Base-by-base conservation (phyloP, 2,113 vertebrate species). In the Pandion haliaetus region DNA sequence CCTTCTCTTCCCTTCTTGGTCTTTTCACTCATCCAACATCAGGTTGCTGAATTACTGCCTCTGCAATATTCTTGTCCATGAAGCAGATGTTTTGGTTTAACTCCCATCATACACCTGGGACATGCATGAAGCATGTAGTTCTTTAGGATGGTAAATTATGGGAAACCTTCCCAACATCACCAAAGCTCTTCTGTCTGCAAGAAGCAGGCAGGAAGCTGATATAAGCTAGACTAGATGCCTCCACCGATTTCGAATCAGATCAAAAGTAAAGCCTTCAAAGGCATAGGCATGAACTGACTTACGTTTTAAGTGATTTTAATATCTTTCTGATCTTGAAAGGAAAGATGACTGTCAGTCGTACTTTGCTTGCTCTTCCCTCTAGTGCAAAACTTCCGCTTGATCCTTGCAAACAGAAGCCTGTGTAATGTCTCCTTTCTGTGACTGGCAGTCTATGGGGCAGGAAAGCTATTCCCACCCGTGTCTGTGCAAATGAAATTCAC, bases 161-260 rank as follows among this genome's bases (percentile, higher is more conserved):
- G 34, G 66, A 90, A 93, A 71, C 26, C 34, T 49, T 47, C 20
- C 45, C 65, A 71, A 42, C 8, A 47, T 19, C 12, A 65, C 28
- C n/a, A 38, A 78, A 95, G 28, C 34, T n/a, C 28, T 92, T 76
- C 63, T 66, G 44, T 57, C 4, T 0, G 2, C 19, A 82, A 26
- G 28, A 57, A 90, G n/a, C n/a, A 85, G 44, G 44, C 23, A 71
- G 71, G 66, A 88, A 81, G 28, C 71, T 77, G 77, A 66, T 31
- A 81, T 2, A 7, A 59, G 25, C 38, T 57, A 58, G 45, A 67
- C 26, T 61, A 92, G 32, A 63, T 59, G 40, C 57, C 58, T 92
- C 52, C 44, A 65, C 29, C 63, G 57, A 65, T 69, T 97, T 95
- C 23, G 31, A 93, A 91, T 93, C 55, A 96, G 73, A 88, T 91